phyloP scores from a whole-genome alignment of 2,113 vertebrate genomes.

The Spheniscus mendiculus region DNA sequence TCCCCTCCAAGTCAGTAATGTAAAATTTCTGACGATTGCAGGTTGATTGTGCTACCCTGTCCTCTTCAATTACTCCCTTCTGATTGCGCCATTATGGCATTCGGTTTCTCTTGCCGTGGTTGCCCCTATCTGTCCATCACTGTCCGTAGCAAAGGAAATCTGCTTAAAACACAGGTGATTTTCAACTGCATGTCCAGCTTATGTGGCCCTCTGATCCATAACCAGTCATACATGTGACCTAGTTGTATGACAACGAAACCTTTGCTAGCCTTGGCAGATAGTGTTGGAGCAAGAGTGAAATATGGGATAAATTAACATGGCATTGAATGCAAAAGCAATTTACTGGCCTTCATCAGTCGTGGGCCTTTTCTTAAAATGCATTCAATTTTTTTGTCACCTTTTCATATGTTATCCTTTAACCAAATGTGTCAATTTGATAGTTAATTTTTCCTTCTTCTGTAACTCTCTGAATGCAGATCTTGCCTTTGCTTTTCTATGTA shows the following conservation, averaged over 20 bases:
- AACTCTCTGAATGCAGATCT: background rate
- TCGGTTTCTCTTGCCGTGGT: background rate
- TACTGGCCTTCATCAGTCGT: accelerated
- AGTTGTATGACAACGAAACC: accelerated
- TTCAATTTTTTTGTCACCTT: background rate
- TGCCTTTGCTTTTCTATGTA: background rate
- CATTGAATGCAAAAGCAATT: background rate
- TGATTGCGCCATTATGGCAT: background rate
- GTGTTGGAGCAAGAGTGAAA: background rate
- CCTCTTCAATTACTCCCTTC: background rate
- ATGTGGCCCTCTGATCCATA: background rate
- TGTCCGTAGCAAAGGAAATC: background rate
- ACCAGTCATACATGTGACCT: background rate
- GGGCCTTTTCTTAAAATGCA: background rate
- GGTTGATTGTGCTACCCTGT: background rate
- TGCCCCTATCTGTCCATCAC: background rate
- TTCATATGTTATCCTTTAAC: background rate
- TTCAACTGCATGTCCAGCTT: background rate
- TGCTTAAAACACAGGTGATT: background rate
- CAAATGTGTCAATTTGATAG: background rate
- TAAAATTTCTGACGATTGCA: background rate
- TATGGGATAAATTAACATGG: background rate
- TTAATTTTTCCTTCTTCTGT: background rate
- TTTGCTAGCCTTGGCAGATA: background rate
- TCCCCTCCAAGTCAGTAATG: background rate